These are phyloP conservation scores for Lepus oiostolus DNA, from an alignment of 2,797 vertebrate species.

Conservation along the genomic window DNA sequence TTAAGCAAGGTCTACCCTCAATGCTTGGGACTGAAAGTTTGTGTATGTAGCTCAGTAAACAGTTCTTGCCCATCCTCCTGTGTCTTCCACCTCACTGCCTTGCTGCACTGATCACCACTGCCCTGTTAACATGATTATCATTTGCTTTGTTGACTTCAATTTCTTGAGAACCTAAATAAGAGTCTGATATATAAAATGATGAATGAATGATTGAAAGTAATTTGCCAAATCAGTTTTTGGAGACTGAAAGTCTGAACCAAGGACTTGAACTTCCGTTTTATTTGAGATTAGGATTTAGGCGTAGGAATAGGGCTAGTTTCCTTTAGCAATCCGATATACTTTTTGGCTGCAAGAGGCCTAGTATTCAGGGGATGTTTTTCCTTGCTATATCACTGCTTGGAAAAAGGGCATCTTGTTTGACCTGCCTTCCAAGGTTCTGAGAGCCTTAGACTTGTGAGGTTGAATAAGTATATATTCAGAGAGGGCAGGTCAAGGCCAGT, in stretches of 20 bases:
- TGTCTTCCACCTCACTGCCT: neutral
- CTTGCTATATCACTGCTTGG: neutral
- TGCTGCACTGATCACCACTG: neutral
- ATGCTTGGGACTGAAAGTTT: neutral
- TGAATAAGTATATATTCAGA: neutral
- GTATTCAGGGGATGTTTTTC: neutral
- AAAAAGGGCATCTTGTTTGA: neutral
- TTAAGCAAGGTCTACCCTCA: neutral
- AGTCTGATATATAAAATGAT: neutral
- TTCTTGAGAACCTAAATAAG: neutral
- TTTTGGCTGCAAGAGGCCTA: neutral
- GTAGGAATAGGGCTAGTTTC: neutral
- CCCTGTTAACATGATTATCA: neutral
- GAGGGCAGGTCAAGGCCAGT: accelerated
- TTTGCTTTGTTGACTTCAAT: neutral
- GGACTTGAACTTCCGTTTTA: neutral
- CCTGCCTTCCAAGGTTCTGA: slow-evolving; percentile 3
- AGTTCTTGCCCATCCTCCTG: neutral
- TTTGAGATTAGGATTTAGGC: neutral
- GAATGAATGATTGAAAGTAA: slow-evolving; percentile 34
- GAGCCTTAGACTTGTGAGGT: neutral
- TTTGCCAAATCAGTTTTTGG: neutral
- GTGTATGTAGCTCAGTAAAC: neutral
- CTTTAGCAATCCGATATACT: neutral
- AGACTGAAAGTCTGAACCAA: slow-evolving; percentile 12